These are phyloP conservation scores for Pantherophis vulpinus DNA, from an alignment of 2,797 vertebrate species.

Conservation along the genomic window DNA sequence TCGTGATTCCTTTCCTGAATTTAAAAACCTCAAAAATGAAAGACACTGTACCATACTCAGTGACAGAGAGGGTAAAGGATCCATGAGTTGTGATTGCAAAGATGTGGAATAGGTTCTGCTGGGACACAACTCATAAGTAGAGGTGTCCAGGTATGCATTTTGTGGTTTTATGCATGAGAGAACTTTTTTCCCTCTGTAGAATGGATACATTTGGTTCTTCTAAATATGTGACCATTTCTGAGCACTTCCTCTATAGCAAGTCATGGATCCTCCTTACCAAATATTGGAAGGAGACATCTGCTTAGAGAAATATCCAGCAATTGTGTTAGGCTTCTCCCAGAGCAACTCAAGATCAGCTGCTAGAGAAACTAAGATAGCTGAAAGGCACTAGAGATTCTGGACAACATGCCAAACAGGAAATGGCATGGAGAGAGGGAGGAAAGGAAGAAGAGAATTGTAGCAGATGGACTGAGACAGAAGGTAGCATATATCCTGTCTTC, in stretches of 20 bases:
- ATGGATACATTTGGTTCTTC: not conserved
- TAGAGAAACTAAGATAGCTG: not conserved
- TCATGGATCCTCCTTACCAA: rapidly evolving
- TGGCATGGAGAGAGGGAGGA: not conserved
- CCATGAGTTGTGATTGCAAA: not conserved
- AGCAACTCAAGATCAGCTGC: not conserved
- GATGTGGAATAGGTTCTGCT: not conserved
- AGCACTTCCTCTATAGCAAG: not conserved
- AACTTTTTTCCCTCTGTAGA: not conserved
- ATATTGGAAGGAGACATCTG: not conserved
- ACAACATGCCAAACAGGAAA: rapidly evolving
- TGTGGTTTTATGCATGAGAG: not conserved
- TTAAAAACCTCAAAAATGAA: not conserved
- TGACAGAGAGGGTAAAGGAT: not conserved
- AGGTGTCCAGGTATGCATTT: not conserved
- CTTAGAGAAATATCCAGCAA: rapidly evolving
- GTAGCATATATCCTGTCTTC: not conserved
- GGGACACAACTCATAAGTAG: not conserved
- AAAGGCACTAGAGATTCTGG: not conserved
- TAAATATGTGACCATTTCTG: not conserved
- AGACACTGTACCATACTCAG: not conserved
- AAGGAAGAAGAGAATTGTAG: not conserved
- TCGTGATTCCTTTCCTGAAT: not conserved
- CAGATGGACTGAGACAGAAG: not conserved
- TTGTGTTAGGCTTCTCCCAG: not conserved